Evolutionary conservation across 2,113 vertebrate species (phyloP).

Genomic region (Geothlypis trichas): DNA sequence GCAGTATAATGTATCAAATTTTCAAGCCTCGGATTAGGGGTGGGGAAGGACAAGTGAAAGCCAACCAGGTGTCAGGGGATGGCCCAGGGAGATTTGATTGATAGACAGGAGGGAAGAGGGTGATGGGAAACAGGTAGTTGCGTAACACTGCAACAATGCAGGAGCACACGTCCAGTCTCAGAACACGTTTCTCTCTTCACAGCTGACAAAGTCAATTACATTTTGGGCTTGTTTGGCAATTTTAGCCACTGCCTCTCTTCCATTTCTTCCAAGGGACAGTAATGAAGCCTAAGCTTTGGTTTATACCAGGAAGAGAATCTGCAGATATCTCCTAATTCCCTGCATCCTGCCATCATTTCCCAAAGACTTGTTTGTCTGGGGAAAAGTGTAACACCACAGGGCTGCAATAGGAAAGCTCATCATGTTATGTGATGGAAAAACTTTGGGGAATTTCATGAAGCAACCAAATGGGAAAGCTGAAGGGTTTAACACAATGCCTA

Average conservation of each 20-base stretch:
- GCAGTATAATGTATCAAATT: too few species aligned
- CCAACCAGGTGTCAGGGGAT: too few species aligned
- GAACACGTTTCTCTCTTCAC: fast-evolving
- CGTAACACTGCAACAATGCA: too few species aligned
- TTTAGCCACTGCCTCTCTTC: background rate
- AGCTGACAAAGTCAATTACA: background rate
- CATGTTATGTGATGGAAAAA: background rate
- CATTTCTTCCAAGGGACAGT: background rate
- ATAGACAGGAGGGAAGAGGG: too few species aligned
- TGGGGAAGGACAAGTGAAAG: too few species aligned
- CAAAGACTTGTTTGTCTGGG: background rate
- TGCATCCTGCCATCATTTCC: background rate
- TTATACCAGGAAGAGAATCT: background rate
- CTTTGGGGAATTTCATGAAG: background rate
- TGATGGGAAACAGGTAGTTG: too few species aligned
- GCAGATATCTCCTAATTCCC: background rate
- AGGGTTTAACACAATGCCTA: background rate
- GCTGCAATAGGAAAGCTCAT: background rate
- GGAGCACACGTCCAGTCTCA: fast-evolving
- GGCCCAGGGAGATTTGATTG: too few species aligned
- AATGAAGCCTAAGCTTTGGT: background rate
- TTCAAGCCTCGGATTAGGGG: too few species aligned
- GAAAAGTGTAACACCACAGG: background rate
- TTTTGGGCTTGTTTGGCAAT: background rate
- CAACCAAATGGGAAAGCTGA: background rate